Evolutionary conservation across 1,140 invertebrate species (phyloP), one percentile per base, ranked within the genome.

Genomic region (Aricia agestis): DNA sequence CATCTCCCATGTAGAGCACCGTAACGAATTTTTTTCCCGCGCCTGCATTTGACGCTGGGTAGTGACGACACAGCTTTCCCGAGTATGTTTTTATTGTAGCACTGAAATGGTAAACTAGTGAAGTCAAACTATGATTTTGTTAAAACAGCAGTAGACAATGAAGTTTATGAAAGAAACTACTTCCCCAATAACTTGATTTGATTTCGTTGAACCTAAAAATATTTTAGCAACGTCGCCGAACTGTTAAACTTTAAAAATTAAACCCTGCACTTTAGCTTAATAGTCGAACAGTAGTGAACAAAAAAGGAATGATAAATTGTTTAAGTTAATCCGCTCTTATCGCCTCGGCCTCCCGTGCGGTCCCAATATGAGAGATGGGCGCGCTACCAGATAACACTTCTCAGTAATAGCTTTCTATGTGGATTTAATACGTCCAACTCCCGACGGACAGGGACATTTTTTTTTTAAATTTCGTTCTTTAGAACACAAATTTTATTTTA

Each of bases 251-350:
- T 73, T 31, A 68, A 72, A 74, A 63, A 52, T 52, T 52, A 7
- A 36, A 36, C 36, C 45, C 45, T 63, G 59, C 59, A 63, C 59
- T 63, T 19, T 63, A 69, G 71, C 71, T 69, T 73, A 74, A 66
- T 71, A 74, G 69, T 74, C 67, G 74, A 80, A 87, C 86, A 80
- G 85, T 88, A 88, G 85, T 88, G 78, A 82, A 88, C 79, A 83
- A 89, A 87, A 87, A 86, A 87, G 78, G 82, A 80, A 88, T 90
- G 88, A 90, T 90, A 89, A 90, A 90, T 90, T 87, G 88, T 87
- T 79, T 68, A 79, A 82, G 80, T 87, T 90, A 90, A 90, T 90
- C 86, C 87, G 76, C 75, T 79, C 82, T 89, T 90, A 90, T 90
- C 88, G 83, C 74, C 76, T 78, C 74, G 75, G 79, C 83, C 81